Conservation (phyloP, 2,888 invertebrate species). For the Acanthococcus lagerstroemiae region DNA sequence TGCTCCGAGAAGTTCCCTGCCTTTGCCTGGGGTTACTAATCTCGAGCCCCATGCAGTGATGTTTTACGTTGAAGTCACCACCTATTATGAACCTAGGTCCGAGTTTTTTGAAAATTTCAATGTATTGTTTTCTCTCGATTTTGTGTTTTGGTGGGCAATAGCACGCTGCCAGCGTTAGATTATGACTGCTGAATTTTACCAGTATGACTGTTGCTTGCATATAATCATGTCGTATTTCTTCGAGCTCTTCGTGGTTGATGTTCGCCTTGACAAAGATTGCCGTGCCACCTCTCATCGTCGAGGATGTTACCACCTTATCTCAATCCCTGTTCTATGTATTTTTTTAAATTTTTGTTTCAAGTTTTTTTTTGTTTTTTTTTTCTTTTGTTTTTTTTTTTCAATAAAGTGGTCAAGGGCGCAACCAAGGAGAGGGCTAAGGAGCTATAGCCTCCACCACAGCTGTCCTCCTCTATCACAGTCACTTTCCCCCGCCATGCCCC, state of each 20-base stretch:
- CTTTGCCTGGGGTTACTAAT: neutral
- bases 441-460: too few species aligned
- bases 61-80: neutral
- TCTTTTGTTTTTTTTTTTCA: too few species aligned
- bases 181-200: neutral
- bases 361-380: too few species aligned
- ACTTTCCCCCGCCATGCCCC: too few species aligned
- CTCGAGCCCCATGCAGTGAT: neutral
- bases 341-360: too few species aligned
- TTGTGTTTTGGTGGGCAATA: neutral
- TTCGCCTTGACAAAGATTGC: neutral
- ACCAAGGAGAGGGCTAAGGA: too few species aligned
- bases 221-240: neutral
- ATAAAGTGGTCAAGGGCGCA: too few species aligned
- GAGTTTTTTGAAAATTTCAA: neutral
- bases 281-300: neutral
- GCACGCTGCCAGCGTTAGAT: neutral
- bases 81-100: neutral
- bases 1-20: neutral
- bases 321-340: too few species aligned
- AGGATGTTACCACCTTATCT: too few species aligned
- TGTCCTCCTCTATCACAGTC: too few species aligned
- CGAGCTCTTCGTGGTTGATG: neutral
- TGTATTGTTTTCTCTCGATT: neutral
- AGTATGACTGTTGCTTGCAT: neutral